phyloP scores from a whole-genome alignment of 2,113 vertebrate genomes.

The Scophthalmus maximus region DNA sequence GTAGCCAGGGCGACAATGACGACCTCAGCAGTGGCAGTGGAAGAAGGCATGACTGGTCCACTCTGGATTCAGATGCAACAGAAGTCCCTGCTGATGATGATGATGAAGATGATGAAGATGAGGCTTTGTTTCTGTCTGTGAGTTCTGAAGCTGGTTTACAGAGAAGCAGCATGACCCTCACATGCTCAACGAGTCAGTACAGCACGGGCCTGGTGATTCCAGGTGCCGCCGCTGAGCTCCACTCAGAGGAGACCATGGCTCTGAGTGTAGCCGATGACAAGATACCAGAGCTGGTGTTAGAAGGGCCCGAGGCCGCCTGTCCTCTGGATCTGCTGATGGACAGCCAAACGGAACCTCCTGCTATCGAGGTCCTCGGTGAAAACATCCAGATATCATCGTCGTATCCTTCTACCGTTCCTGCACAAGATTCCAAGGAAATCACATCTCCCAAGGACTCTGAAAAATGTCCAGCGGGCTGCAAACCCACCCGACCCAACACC shows the following conservation, averaged over 20 bases:
- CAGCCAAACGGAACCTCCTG: not conserved
- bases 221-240: not conserved
- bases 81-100: constrained; percentile 65
- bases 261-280: not conserved
- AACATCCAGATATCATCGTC: not conserved
- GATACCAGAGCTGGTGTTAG: not conserved
- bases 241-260: not conserved
- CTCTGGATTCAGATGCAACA: constrained; percentile 59
- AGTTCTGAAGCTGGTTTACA: constrained; percentile 63
- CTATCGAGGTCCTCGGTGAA: constrained; percentile 7
- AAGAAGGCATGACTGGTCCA: constrained; percentile 25
- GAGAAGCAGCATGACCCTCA: constrained; percentile 2
- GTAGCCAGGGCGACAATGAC: not conserved
- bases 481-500: not conserved
- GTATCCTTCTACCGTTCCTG: not conserved
- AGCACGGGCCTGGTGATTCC: not conserved
- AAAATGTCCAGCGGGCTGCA: not conserved
- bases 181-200: not conserved
- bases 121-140: constrained; percentile 74
- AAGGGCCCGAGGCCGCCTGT: not conserved
- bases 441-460: not conserved
- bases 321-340: not conserved
- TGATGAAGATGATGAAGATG: constrained; percentile 58
- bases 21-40: constrained; percentile 19
- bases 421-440: constrained; percentile 3